Conservation (phyloP, 2,888 invertebrate genomes). For the Frankliniella intonsa region DNA sequence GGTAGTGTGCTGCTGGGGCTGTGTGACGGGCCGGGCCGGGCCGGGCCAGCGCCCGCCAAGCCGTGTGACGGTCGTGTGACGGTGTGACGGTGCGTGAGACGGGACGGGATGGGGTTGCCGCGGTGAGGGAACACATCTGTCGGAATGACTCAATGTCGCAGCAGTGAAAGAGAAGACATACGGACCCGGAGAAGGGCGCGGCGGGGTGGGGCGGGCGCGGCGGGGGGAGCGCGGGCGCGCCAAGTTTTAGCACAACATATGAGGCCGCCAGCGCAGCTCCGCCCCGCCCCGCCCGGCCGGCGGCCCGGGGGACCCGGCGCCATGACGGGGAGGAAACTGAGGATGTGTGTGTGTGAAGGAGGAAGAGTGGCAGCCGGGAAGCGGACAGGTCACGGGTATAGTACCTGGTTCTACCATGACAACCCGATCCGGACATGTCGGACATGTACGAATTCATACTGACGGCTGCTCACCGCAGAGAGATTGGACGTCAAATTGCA, state of each 20-base stretch:
- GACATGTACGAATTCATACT: too few species aligned
- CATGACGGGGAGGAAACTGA: background rate
- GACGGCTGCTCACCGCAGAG: too few species aligned
- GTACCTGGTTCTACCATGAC: too few species aligned
- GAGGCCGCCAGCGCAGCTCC: background rate
- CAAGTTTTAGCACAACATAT: background rate
- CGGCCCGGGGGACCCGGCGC: background rate
- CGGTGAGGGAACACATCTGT: background rate
- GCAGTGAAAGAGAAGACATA: background rate
- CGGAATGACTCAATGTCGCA: conserved; percentile 7
- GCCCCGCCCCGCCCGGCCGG: too few species aligned
- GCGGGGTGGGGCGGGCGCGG: background rate
- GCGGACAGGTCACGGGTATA: too few species aligned
- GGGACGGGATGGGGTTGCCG: background rate
- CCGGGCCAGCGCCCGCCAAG: background rate
- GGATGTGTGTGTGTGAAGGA: background rate
- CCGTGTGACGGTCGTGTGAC: background rate
- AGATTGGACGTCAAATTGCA: too few species aligned
- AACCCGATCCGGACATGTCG: too few species aligned
- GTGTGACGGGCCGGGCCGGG: background rate
- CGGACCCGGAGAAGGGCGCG: background rate
- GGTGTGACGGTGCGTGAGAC: background rate
- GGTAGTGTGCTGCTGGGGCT: background rate
- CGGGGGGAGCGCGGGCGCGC: background rate
- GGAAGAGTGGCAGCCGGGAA: too few species aligned